Evolutionary conservation across 2,797 vertebrate genomes (phyloP).

Genomic region (Bucorvus abyssinicus): DNA sequence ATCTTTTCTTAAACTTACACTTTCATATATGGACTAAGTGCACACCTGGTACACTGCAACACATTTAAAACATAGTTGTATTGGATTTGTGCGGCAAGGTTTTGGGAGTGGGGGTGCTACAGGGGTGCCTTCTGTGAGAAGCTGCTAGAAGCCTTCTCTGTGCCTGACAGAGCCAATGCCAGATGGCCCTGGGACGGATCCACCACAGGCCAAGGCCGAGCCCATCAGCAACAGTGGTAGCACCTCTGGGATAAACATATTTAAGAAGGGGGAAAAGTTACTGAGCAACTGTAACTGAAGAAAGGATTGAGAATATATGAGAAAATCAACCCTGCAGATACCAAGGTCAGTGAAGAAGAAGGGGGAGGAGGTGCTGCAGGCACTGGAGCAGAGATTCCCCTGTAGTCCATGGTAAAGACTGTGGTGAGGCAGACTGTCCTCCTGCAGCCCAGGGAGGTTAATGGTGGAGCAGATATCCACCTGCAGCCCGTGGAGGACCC

Average conservation of each 20-base stretch:
- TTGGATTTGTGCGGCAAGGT: accelerated
- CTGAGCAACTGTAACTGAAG: background rate
- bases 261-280: background rate
- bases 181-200: background rate
- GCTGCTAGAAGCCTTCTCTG: no score
- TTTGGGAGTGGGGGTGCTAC: background rate
- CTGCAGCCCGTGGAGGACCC: background rate
- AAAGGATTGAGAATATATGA: background rate
- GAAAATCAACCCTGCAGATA: background rate
- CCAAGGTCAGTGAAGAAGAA: no score
- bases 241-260: background rate
- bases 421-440: background rate
- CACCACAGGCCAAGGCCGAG: background rate
- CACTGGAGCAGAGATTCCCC: background rate
- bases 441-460: background rate
- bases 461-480: background rate
- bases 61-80: background rate
- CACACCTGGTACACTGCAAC: background rate
- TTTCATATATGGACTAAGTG: background rate
- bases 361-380: no score
- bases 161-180: background rate
- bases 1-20: background rate
- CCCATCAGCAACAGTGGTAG: background rate
- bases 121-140: no score
- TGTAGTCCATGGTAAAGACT: background rate